Evolutionary conservation across 2,113 vertebrate genomes (phyloP).

Genomic region (Cairina moschata): DNA sequence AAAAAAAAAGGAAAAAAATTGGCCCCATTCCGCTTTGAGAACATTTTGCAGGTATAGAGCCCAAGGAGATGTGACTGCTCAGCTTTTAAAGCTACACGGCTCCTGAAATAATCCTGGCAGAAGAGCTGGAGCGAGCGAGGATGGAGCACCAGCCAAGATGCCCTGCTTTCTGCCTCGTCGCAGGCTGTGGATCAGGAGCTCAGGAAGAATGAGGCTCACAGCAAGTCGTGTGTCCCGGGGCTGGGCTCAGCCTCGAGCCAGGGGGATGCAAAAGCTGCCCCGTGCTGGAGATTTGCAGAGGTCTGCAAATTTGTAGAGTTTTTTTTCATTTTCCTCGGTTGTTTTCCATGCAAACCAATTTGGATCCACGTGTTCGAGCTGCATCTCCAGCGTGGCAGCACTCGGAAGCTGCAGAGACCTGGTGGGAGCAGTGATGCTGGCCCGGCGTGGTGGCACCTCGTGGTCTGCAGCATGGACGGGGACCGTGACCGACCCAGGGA

Average conservation of each 20-base stretch:
- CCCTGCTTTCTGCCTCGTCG: not conserved
- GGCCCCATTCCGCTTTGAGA: constrained; percentile 18
- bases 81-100: constrained; percentile 35
- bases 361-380: not conserved
- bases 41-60: constrained; percentile 43
- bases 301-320: not conserved
- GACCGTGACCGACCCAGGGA: not conserved
- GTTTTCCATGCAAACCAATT: not conserved
- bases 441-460: no score
- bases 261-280: not conserved
- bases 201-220: not conserved
- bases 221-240: not conserved
- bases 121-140: not conserved
- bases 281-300: not conserved
- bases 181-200: not conserved
- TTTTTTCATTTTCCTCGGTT: not conserved
- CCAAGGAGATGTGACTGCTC: constrained; percentile 49
- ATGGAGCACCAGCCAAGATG: not conserved
- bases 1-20: not conserved
- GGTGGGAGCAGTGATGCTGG: rapidly evolving
- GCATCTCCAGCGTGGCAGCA: not conserved
- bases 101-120: constrained; percentile 25
- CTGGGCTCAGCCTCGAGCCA: not conserved
- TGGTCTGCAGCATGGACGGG: no score
- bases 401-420: not conserved